A percentile compares a stretch with the other conserved stretches of the same genome.
phyloP scores from a whole-genome alignment of 2,113 vertebrate species.

The Brachyhypopomus gauderio region DNA sequence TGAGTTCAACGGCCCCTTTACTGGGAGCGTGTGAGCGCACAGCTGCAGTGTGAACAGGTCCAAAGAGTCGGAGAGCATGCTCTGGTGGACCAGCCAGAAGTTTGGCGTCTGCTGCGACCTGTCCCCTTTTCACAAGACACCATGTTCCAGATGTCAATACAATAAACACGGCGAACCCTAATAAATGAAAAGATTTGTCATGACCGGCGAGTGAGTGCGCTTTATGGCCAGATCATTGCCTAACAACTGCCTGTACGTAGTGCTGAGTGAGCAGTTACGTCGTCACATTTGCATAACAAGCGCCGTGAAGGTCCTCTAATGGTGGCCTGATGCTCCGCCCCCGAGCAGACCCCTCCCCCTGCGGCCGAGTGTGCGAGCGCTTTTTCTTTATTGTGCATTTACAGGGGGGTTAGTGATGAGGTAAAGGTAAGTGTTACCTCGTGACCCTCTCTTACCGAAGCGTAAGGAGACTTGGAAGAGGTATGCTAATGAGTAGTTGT shows the following conservation, averaged over 20 bases:
- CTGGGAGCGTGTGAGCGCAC: background rate
- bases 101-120: background rate
- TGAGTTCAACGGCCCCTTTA: constrained; percentile 12
- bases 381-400: constrained; percentile 32
- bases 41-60: background rate
- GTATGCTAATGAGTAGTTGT: constrained; percentile 48
- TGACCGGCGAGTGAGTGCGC: constrained; percentile 2
- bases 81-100: background rate
- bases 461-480: constrained; percentile 38
- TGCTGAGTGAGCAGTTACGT: constrained; percentile 36
- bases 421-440: constrained; percentile 23
- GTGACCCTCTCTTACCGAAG: constrained; percentile 24
- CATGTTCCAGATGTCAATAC: constrained; percentile 18
- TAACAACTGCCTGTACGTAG: constrained; percentile 9
- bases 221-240: constrained; percentile 6
- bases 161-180: constrained; percentile 19
- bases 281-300: constrained; percentile 36
- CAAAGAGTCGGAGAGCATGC: background rate
- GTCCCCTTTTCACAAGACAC: background rate
- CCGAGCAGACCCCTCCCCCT: background rate
- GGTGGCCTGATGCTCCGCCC: constrained; percentile 3
- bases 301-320: constrained; percentile 32
- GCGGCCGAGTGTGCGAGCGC: constrained; percentile 14
- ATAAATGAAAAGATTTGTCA: constrained; percentile 32
- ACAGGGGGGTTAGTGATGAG: constrained; percentile 21